Evolutionary conservation across 2,113 vertebrate species (phyloP), one percentile per base, ranked within the genome.

Genomic region (Vimba vimba): DNA sequence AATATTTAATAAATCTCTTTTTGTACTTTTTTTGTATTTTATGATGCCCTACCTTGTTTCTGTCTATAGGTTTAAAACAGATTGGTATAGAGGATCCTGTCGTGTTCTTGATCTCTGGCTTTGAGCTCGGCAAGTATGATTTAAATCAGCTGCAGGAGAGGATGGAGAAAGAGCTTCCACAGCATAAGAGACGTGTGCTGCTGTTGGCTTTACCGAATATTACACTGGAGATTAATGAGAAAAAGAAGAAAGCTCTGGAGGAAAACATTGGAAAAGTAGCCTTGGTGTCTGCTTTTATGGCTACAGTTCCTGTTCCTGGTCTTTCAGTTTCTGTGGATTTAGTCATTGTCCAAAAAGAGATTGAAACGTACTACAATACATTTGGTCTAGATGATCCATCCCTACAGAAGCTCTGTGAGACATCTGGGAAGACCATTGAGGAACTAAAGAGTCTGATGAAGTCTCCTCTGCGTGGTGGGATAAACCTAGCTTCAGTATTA

Each of bases 301-400:
- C 94, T 43, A 86, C 92, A 2, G 30, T 94, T 74, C 94, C 93
- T 0, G 85, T 94, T 60, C 95, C 94, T 0, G 91, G 92, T 7
- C 30, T 93, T 74, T 94, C 93, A 0, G 9, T 93, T 0, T 80
- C 43, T 85, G 93, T 90, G 1, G 93, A 95, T 27, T 79, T 93
- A 0, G 25, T 77, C 0, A 57, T 57, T 57, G 2, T 57, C 17
- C 8, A 21, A 57, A 21, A 0, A 57, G 19, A 57, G 19, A 57
- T 7, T 8, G 84, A 86, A 0, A 82, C 36, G 21, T 95, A 95
- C 81, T 91, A 92, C 71, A 62, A 59, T 52, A 90, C 87, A 82
- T 95, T 95, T 1, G 91, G 93, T 82, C 88, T 95, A 69, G 94
- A 95, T 4, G 90, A 93, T 0, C 84, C 90, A 27, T 93, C 93